Evolutionary conservation across 2,797 vertebrate genomes (phyloP), one percentile per base, ranked within the genome.

Genomic region (Melanotaenia maccullochi): DNA sequence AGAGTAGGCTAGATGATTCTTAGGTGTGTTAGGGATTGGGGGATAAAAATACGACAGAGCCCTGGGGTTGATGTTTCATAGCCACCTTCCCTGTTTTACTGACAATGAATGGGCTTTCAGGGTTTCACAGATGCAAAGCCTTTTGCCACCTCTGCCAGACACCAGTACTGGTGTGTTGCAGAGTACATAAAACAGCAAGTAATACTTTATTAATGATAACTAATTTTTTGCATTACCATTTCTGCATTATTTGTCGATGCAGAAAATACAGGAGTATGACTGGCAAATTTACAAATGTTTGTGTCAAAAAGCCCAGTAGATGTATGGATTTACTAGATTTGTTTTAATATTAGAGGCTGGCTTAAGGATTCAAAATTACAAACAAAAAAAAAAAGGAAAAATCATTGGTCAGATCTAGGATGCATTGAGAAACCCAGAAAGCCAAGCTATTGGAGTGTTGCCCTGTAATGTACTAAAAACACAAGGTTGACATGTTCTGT

Each of bases 61-160:
- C 74, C 68, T 28, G 58, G 76, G 61, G 74, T 85, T 81, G 85
- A 79, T 62, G 67, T 63, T 67, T 65, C 77, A 44, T 49, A 52
- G 33, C 5, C 32, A 28, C 44, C 52, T 62, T 49, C 62, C 33
- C 42, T 44, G 42, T 59, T 28, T 16, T 1, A 13, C 16, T 61
- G 49, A n/a, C 33, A 28, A 24, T n/a, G 20, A n/a, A n/a, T 5
- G 5, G 20, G 14, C 12, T 22, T 20, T 47, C 55, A 47, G 14
- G 24, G 38, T 35, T 12, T 3, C 70, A 73, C 73, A 60, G 59
- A 76, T n/a, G 16, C 66, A 82, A 9, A 60, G 44, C 6, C 60
- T 61, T 18, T 33, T 54, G 44, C 30, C 33, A 74, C 65, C 65
- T 67, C 42, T 38, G 55, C 79, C 44, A 47, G 70, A 73, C 81